Evolutionary conservation across 2,888 invertebrate genomes (phyloP).

Genomic region (Cryptocheilus praepositus): DNA sequence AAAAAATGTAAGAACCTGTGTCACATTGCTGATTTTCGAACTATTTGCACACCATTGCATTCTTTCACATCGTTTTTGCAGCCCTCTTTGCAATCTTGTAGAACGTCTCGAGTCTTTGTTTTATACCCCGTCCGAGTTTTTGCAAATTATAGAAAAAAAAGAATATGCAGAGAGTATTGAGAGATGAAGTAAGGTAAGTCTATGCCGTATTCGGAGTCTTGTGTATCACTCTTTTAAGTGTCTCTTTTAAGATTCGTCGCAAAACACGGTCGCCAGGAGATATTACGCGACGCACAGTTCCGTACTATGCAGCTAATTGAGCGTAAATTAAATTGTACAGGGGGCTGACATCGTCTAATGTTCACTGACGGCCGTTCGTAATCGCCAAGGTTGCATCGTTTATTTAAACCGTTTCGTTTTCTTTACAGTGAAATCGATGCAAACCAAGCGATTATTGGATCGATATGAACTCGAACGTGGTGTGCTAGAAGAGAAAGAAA

Average conservation of each 20-base stretch:
- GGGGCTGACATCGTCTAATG: no score
- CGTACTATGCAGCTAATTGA: no score
- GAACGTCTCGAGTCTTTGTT: no score
- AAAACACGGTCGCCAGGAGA: not conserved
- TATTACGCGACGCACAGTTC: no score
- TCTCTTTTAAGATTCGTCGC: not conserved
- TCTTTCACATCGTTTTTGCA: constrained; percentile 14
- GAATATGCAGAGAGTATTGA: constrained; percentile 8
- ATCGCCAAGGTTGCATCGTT: no score
- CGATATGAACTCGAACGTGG: constrained; percentile 64
- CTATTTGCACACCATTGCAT: constrained; percentile 33
- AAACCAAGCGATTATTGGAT: constrained; percentile 49
- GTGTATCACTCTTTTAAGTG: constrained; percentile 34
- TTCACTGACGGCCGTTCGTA: no score
- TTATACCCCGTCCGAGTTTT: no score
- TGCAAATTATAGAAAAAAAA: no score
- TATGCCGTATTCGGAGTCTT: constrained; percentile 63
- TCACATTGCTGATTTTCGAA: constrained; percentile 22
- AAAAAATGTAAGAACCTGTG: constrained; percentile 2
- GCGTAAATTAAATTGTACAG: no score
- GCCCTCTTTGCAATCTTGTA: no score
- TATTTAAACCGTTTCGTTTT: constrained; percentile 5
- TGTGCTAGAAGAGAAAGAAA: constrained; percentile 47
- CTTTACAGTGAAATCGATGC: constrained; percentile 69
- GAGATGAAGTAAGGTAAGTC: constrained; percentile 56